These are phyloP conservation scores for Ectobius pallidus DNA, from an alignment of 2,888 invertebrate species.

Conservation along the genomic window DNA sequence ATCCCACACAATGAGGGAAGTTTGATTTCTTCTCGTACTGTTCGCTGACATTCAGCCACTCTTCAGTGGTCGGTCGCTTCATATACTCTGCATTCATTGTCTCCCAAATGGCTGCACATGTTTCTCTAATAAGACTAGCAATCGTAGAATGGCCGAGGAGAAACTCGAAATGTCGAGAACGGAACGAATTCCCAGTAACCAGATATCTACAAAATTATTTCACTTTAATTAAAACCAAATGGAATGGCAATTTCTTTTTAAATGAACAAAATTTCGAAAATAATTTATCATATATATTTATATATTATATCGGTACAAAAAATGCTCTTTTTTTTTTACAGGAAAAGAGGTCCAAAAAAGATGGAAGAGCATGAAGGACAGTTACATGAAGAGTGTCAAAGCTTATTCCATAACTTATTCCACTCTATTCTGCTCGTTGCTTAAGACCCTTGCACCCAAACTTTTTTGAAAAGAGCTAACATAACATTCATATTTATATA, in stretches of 20 bases:
- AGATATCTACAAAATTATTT: not conserved
- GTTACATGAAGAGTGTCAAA: not conserved
- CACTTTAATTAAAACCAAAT: not conserved
- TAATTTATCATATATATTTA: not conserved
- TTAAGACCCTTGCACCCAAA: too few relatives aligned
- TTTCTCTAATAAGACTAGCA: not conserved
- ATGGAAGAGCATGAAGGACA: constrained; percentile 4
- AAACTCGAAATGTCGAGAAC: not conserved
- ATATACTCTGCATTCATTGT: not conserved
- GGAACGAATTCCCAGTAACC: not conserved
- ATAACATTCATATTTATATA: too few relatives aligned
- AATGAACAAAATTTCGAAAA: not conserved
- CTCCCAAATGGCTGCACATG: not conserved
- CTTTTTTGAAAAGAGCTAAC: too few relatives aligned
- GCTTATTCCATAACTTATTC: too few relatives aligned
- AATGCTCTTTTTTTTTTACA: not conserved
- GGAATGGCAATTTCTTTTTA: not conserved
- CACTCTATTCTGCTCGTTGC: too few relatives aligned
- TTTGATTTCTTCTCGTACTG: constrained; percentile 46
- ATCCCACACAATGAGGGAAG: constrained; percentile 48
- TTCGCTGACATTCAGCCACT: constrained; percentile 46
- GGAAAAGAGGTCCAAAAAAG: not conserved
- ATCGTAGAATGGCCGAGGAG: constrained; percentile 23
- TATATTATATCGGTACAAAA: not conserved
- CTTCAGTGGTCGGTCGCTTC: constrained; percentile 40